Evolutionary conservation across 2,113 vertebrate species (phyloP).

Genomic region (Trinectes maculatus): DNA sequence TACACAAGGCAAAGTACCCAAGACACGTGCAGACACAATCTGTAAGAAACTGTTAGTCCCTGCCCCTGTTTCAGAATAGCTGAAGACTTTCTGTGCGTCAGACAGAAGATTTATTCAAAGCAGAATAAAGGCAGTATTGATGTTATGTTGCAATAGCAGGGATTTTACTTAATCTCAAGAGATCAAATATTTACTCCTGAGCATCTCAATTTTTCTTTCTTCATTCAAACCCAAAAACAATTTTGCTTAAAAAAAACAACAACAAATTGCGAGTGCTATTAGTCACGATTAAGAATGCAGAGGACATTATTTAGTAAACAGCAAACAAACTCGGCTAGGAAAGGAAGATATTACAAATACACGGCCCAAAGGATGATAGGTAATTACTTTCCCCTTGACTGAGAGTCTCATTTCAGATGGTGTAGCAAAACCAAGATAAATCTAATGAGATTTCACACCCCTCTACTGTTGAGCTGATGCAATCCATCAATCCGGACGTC

Average conservation of each 20-base stretch:
- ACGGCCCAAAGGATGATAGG: conserved; percentile 71
- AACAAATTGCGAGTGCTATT: conserved; percentile 45
- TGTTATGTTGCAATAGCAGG: neutral
- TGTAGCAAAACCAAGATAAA: conserved; percentile 75
- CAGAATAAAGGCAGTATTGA: conserved; percentile 5
- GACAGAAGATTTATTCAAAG: conserved; percentile 30
- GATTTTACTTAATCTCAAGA: conserved; percentile 39
- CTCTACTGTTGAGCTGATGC: conserved; percentile 67
- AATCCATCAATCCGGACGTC: conserved; percentile 79
- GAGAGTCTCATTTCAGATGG: conserved; percentile 75
- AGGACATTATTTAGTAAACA: conserved; percentile 68
- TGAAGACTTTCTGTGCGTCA: too few relatives aligned
- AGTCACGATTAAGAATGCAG: conserved; percentile 34
- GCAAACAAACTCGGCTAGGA: conserved; percentile 54
- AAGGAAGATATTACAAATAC: conserved; percentile 71
- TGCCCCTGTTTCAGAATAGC: neutral
- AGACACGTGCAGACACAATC: neutral
- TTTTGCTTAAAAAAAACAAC: conserved; percentile 27
- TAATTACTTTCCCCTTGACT: conserved; percentile 80
- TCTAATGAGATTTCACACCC: conserved; percentile 84
- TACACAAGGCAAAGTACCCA: neutral
- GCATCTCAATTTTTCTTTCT: conserved; percentile 25
- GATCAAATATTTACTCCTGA: conserved; percentile 24
- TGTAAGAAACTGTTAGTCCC: too few relatives aligned
- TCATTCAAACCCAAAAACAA: conserved; percentile 11